phyloP scores from a whole-genome alignment of 2,113 vertebrate species.

The Ardeotis arabs region DNA sequence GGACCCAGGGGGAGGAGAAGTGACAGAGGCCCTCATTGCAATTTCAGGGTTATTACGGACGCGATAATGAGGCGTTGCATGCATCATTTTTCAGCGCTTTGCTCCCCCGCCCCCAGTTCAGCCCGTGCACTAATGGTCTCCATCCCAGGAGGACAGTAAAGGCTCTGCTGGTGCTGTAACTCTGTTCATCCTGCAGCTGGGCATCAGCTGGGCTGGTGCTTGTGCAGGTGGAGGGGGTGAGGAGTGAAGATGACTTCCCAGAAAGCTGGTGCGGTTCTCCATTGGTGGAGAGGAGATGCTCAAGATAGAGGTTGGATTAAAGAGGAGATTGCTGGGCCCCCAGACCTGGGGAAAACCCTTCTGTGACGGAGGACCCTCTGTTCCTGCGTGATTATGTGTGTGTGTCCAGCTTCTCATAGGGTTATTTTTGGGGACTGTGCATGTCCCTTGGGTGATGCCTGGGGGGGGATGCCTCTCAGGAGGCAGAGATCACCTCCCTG shows the following conservation, averaged over 20 bases:
- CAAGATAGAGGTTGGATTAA: not conserved
- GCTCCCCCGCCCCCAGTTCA: not conserved
- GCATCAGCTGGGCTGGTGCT: not conserved
- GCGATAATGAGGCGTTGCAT: not conserved
- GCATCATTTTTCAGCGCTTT: not conserved
- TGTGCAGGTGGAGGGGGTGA: not conserved
- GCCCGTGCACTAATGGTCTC: not conserved
- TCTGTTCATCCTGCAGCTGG: not conserved
- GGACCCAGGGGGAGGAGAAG: not conserved
- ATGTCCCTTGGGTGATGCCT: not conserved
- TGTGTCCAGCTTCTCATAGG: not conserved
- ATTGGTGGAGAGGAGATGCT: not conserved
- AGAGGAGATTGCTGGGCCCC: not conserved
- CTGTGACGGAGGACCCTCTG: not conserved
- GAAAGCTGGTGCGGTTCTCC: not conserved
- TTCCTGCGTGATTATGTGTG: rapidly evolving
- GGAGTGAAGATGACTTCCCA: not conserved
- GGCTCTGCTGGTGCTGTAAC: not conserved
- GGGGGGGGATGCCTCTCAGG: rapidly evolving
- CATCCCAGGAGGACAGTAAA: not conserved
- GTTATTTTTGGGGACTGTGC: not conserved
- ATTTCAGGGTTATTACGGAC: not conserved
- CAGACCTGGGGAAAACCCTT: not conserved
- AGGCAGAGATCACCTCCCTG: not conserved
- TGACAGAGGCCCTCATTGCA: not conserved